Base-by-base conservation (phyloP, 2,888 invertebrate species). In the Diachrysia chrysitis region DNA sequence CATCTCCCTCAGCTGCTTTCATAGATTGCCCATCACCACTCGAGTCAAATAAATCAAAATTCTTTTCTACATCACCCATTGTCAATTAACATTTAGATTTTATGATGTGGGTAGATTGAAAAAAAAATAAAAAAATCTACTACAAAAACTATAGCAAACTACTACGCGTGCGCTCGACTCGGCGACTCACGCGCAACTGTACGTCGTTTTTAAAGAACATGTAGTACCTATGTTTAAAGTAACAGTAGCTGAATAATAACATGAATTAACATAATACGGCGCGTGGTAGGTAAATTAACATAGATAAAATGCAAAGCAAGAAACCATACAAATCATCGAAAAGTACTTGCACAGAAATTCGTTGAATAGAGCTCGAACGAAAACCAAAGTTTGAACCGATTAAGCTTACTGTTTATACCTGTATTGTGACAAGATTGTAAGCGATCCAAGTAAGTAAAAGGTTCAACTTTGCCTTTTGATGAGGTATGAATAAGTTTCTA, bases 401-500 rank as follows among this genome's bases (percentile, higher is more conserved):
- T n/a, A 14, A 16, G 9, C 12, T 54, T 76, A 58, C 68, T 76
- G 59, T 0, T 7, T 46, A 4, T 48, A 9, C n/a, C 66, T 76
- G 25, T n/a, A 7, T 29, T 0, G 32, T 63, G 66, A 35, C 61
- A 17, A 59, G 16, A 63, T 60, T 66, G 66, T 46, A 51, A 58
- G 53, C 58, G 64, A 70, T 76, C 70, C 68, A 82, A 66, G 76
- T 54, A 82, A 66, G 76, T 54, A 66, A 82, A 81, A 56, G 65
- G 61, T 72, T 68, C 64, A 76, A 72, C 82, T 79, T 76, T 25
- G 57, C 62, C 68, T 76, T 79, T 79, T 79, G 69, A 79, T 68
- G 63, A 58, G 68, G 54, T 56, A 79, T 69, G 60, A 72, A 79
- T 79, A 79, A 82, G 68, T 79, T 79, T 66, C 19, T 42, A 10